Evolutionary conservation across 2,888 invertebrate genomes (phyloP).

Genomic region (Apotomis turbidana): DNA sequence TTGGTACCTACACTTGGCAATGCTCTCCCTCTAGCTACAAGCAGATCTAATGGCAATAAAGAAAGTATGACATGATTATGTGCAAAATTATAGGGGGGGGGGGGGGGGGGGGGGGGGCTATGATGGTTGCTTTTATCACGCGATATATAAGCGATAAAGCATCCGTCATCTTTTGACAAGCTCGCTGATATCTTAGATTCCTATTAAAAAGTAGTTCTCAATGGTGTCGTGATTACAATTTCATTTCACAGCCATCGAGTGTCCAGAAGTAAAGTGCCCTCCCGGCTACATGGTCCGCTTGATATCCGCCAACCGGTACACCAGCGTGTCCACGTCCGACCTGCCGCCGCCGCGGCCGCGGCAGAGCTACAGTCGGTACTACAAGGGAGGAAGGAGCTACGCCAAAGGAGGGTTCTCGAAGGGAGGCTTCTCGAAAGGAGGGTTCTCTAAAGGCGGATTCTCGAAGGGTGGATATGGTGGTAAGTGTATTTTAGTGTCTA

Average conservation of each 20-base stretch:
- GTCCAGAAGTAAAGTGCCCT: conserved; percentile 84
- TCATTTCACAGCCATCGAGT: conserved; percentile 64
- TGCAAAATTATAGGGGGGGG: no score
- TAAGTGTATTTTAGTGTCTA: not conserved
- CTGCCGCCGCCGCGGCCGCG: conserved; percentile 69
- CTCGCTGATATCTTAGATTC: no score
- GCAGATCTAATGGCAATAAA: no score
- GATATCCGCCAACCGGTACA: conserved; percentile 76
- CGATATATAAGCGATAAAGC: no score
- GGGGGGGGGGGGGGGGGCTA: no score
- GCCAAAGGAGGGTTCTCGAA: conserved; percentile 57
- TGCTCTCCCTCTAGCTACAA: no score
- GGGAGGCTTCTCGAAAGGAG: conserved; percentile 59
- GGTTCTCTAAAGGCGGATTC: conserved; percentile 43
- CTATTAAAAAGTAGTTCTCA: not conserved
- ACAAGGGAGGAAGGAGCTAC: conserved; percentile 58
- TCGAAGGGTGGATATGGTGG: conserved; percentile 53
- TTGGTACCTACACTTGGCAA: no score
- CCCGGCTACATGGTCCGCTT: conserved; percentile 83
- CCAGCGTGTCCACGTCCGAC: conserved; percentile 87
- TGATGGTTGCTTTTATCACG: no score
- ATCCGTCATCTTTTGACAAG: no score
- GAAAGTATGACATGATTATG: no score
- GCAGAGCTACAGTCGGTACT: conserved; percentile 68
- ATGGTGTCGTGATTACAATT: not conserved